Conservation (phyloP, 2,888 invertebrate species). For the Fragum sueziense region DNA sequence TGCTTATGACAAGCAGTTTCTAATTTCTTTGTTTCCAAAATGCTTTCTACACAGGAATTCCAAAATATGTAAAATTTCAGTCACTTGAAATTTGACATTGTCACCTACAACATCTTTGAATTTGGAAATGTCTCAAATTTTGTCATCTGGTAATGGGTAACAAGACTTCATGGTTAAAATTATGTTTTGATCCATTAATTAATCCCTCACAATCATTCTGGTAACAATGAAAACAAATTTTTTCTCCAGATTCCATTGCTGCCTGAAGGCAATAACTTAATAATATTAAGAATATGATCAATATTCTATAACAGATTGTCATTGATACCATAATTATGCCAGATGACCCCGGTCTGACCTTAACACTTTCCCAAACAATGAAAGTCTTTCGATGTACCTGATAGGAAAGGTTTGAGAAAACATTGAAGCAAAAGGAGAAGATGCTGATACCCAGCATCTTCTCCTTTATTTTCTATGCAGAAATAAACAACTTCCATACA, state of each 20-base stretch:
- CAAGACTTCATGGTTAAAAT: no score
- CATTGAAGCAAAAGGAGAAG: no score
- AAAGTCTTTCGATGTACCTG: no score
- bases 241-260: neutral
- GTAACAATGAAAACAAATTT: neutral
- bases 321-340: neutral
- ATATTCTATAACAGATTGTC: neutral
- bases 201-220: neutral
- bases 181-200: no score
- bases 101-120: neutral
- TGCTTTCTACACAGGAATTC: neutral
- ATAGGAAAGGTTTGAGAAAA: no score
- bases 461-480: no score
- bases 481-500: no score
- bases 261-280: neutral
- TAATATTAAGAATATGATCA: neutral
- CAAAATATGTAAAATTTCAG: no score
- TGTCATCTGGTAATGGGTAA: neutral
- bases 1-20: neutral
- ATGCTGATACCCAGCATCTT: no score
- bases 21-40: neutral
- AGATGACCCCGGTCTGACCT: neutral
- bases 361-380: no score
- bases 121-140: neutral
- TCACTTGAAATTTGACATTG: neutral